Conservation (phyloP, 2,888 invertebrate genomes). For the Mesorhabditis sp. region DNA sequence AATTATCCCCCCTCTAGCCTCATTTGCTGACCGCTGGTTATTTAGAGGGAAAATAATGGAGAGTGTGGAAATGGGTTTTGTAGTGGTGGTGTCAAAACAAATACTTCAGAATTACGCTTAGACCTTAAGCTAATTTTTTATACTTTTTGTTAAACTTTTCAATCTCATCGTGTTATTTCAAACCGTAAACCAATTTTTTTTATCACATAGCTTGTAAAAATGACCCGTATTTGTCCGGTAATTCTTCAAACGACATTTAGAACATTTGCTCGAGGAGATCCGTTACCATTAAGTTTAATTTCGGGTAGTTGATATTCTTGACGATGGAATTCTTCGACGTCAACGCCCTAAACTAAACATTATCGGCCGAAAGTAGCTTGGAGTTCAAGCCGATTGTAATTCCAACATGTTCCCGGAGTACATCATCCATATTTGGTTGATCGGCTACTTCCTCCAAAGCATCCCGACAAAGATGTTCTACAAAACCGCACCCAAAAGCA, state of each 20-base stretch:
- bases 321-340: neutral
- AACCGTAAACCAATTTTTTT: neutral
- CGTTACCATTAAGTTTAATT: neutral
- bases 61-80: too few species aligned
- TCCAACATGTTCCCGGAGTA: neutral
- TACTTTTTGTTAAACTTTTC: neutral
- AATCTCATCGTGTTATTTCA: neutral
- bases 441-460: constrained; percentile 17
- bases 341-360: neutral
- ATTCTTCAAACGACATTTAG: too few species aligned
- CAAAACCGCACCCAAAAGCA: constrained; percentile 85
- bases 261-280: neutral
- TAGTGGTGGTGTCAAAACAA: too few species aligned
- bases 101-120: too few species aligned
- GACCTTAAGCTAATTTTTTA: neutral
- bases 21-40: too few species aligned
- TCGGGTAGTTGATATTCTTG: neutral
- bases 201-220: too few species aligned
- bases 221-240: too few species aligned
- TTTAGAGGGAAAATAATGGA: too few species aligned
- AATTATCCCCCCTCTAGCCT: too few species aligned
- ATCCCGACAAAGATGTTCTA: constrained; percentile 60
- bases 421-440: constrained; percentile 1
- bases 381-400: neutral
- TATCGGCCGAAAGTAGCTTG: neutral